Conservation (phyloP, 2,797 vertebrate genomes). For the Adrianichthys oophorus region DNA sequence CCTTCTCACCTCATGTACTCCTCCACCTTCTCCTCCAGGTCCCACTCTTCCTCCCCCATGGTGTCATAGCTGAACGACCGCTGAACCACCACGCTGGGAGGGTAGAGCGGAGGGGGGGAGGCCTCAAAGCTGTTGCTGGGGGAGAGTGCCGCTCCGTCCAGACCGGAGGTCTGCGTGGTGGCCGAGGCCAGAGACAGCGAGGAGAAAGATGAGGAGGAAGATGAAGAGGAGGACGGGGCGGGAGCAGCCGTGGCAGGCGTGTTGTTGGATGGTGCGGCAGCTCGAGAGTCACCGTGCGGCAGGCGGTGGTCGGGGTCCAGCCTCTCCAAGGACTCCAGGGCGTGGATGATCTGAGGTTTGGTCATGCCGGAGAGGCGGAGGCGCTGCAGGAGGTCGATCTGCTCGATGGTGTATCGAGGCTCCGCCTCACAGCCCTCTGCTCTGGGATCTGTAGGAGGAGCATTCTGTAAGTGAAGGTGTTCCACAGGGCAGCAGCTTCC, state of each 20-base stretch:
- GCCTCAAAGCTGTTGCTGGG: conserved; percentile 85
- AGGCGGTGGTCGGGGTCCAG: conserved; percentile 80
- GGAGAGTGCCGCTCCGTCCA: conserved; percentile 78
- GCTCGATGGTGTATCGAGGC: conserved; percentile 85
- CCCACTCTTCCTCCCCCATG: conserved; percentile 84
- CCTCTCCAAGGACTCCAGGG: conserved; percentile 83
- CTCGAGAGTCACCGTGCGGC: conserved; percentile 72
- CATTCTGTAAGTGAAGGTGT: no score
- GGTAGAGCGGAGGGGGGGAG: conserved; percentile 82
- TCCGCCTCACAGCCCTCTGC: conserved; percentile 82
- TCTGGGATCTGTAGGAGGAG: conserved; percentile 68
- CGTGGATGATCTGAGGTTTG: conserved; percentile 84
- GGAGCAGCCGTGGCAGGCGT: conserved; percentile 45
- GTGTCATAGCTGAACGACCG: conserved; percentile 82
- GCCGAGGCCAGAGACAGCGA: conserved; percentile 82
- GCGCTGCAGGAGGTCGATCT: conserved; percentile 85
- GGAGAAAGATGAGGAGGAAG: conserved; percentile 79
- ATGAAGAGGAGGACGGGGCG: conserved; percentile 73
- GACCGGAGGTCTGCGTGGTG: conserved; percentile 83
- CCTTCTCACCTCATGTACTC: conserved; percentile 84
- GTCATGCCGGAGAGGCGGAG: conserved; percentile 83
- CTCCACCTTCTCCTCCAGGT: conserved; percentile 86
- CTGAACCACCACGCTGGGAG: conserved; percentile 73
- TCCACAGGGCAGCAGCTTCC: no score
- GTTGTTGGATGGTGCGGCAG: conserved; percentile 54